Base-by-base conservation (phyloP, 37 sponge, comb jelly and placozoan genomes). In the Ianthella basta region DNA sequence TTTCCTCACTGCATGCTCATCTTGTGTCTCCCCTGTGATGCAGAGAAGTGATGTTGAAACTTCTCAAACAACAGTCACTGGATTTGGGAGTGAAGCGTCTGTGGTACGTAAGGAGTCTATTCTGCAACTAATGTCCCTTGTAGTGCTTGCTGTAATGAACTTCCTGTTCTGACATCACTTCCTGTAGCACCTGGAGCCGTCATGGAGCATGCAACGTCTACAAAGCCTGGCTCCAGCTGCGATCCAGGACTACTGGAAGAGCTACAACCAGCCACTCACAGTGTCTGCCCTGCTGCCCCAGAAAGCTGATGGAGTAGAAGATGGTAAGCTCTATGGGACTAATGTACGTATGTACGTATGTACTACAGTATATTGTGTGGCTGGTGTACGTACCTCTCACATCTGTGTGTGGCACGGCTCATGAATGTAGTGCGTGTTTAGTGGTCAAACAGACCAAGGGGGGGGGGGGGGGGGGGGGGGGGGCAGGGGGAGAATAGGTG, bases 1-100 rank as follows among this genome's bases (percentile, higher is more conserved):
- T 44, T 44, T 3, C n/a, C n/a, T n/a, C n/a, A n/a, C n/a, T n/a
- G n/a, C 18, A 56, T 19, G 15, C 18, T 18, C 18, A 15, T 19
- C 18, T 56, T 56, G 15, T 56, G 15, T 56, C 63, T 61, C 6
- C 8, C 34, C 34, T 32, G 12, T 33, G 4, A 30, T 35, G 18
- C 70, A 69, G 70, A 69, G 70, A 69, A 69, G 70, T 69, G 70
- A 69, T 69, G 70, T 30, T 3, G 70, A 69, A 30, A 13, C 12
- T 12, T 14, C 70, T 4, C 70, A 69, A 30, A 69, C 70, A 18
- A 30, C 34, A 1, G 34, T 69, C 4, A 69, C 4, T 69, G 70
- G 70, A 18, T 30, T 30, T 32, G 70, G 70, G 6, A 69, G 70
- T 30, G 70, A 69, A 30, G 70, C 70, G 1, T 18, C 32, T 34